phyloP scores from a whole-genome alignment of 2,113 vertebrate species.

The Benitochromis conjunctus region DNA sequence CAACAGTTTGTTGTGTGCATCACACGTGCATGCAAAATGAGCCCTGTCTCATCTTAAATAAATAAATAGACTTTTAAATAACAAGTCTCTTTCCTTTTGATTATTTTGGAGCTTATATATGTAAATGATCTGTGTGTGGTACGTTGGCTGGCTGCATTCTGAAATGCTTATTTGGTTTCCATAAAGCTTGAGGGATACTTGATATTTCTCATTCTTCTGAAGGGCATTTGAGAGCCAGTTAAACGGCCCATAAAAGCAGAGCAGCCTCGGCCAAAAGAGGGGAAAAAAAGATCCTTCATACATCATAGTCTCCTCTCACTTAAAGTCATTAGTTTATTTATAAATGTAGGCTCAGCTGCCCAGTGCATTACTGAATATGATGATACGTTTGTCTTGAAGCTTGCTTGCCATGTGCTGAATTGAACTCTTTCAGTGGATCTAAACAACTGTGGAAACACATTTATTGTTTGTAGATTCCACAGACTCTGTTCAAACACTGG shows the following conservation, averaged over 20 bases:
- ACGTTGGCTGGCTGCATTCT: background rate
- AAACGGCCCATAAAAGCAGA: background rate
- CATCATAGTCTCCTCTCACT: slow-evolving; percentile 10
- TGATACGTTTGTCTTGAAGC: background rate
- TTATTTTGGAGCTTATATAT: background rate
- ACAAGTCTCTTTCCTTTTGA: background rate
- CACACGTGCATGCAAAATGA: background rate
- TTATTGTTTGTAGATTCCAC: background rate
- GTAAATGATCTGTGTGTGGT: background rate
- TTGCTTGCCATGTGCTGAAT: background rate
- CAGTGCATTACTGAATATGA: background rate
- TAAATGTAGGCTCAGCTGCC: background rate
- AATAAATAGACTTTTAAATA: background rate
- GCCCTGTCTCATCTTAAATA: background rate
- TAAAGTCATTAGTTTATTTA: slow-evolving; percentile 19
- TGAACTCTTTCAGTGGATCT: background rate
- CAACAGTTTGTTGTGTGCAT: background rate
- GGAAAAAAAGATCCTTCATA: background rate
- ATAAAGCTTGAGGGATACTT: slow-evolving; percentile 7
- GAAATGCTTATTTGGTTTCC: background rate
- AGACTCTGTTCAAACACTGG: background rate
- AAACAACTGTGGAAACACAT: slow-evolving; percentile 7
- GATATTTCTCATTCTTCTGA: slow-evolving; percentile 1
- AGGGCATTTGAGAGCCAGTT: slow-evolving; percentile 18
- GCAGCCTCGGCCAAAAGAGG: background rate